A percentile compares a stretch with the other conserved stretches of the same genome.
Conservation (phyloP, 2,888 invertebrate genomes). For the Thecocarcelia acutangulata region DNA sequence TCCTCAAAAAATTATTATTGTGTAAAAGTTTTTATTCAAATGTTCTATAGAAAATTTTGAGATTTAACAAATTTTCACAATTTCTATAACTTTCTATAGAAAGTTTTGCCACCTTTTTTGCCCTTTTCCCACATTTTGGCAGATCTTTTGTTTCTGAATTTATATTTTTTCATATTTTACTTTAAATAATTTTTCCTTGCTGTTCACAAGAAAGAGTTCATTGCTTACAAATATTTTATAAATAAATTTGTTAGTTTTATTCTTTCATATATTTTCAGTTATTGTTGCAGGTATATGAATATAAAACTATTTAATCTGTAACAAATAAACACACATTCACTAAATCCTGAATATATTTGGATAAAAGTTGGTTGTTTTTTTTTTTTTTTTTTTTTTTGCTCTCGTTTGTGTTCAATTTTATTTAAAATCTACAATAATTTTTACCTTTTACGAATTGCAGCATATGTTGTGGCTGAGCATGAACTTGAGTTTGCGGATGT, state of each 20-base stretch:
- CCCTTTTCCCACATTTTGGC: no score
- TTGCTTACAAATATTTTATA: constrained; percentile 50
- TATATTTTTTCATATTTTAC: no score
- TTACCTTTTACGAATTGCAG: constrained; percentile 26
- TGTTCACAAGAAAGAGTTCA: constrained; percentile 39
- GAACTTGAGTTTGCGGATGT: neutral
- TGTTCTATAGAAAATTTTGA: no score
- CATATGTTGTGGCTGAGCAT: neutral
- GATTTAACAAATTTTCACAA: no score
- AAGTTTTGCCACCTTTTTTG: no score
- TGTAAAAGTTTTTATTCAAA: no score
- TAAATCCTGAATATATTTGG: constrained; percentile 11
- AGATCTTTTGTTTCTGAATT: no score
- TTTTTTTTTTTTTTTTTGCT: neutral
- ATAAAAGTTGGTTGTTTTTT: neutral
- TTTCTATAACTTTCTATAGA: no score
- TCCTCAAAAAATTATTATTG: no score
- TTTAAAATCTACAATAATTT: constrained; percentile 46
- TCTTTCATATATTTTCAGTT: neutral
- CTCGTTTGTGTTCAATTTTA: constrained; percentile 15
- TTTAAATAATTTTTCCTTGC: neutral
- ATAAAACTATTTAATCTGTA: constrained; percentile 64
- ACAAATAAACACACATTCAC: constrained; percentile 56
- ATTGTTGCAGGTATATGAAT: constrained; percentile 61
- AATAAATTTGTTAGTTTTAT: constrained; percentile 24